Base-by-base conservation (phyloP, 1,140 invertebrate genomes). In the Dolichoris vasculosae region DNA sequence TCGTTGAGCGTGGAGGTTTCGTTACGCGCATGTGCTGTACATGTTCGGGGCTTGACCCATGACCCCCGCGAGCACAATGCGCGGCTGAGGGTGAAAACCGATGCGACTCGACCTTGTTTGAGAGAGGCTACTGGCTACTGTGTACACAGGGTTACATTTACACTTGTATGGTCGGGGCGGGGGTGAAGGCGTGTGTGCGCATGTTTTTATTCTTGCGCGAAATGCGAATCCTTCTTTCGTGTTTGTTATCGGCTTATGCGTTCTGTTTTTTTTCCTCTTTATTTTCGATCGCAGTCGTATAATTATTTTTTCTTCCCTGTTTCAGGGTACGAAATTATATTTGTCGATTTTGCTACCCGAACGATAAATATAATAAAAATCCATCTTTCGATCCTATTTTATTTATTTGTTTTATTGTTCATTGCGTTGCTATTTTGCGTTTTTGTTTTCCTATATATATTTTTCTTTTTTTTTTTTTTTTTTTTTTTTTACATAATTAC, bases 11-110 rank as follows among this genome's bases (percentile, higher is more conserved):
- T 1, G 23, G 35, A 26, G 32, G 46, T 84, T 84, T 78, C 73
- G 82, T 51, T 78, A 78, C 59, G 82, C 75, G 82, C 82, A 84
- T 84, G 82, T 79, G 83, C 77, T 32, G 82, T 79, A 76, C 77
- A 23, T 55, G n/a, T 23, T 4, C 82, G 30, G 64, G 43, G 48
- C 80, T 82, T 83, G 82, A 76, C 71, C 69, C 82, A 38, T 64
- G 71, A 75, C 40, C 71, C 71, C 26, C 35, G 23, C 59, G 23
- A 46, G 40, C 23, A 67, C 55, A 79, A 79, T 55, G 23, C 46
- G 1, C 13, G 48, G 23, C 26, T 40, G 73, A 79, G 82, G 76
- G 63, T 71, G 83, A 79, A 79, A 84, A 35, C 48, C 73, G 51
- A 75, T 48, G 32, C 79, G 38, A 13, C 30, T 63, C 80, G 83